Percentiles rank a stretch among this genome's conserved stretches.
These are phyloP conservation scores for Cataglyphis rosenhaueri DNA, from an alignment of 2,888 invertebrate genomes.

Conservation along the genomic window DNA sequence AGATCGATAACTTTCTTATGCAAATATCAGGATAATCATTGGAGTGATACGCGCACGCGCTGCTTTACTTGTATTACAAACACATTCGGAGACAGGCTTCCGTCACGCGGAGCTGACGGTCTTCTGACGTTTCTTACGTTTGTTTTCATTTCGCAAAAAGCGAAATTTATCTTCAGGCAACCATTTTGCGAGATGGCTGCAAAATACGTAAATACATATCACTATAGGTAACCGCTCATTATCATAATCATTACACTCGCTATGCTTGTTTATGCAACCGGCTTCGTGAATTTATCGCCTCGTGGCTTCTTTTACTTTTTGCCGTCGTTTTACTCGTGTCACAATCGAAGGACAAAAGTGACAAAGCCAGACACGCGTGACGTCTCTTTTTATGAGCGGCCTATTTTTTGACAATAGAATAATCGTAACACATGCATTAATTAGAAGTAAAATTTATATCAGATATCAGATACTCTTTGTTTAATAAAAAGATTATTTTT, in stretches of 20 bases:
- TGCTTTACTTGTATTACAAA: not conserved
- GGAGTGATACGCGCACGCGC: conserved; percentile 16
- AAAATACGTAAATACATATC: conserved; percentile 52
- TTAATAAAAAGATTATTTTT: not conserved
- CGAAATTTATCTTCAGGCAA: conserved; percentile 23
- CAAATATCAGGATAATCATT: not conserved
- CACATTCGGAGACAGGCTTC: not conserved
- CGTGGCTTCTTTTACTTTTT: conserved; percentile 38
- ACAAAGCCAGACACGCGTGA: conserved; percentile 7
- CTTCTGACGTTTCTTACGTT: not conserved
- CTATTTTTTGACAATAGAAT: not conserved
- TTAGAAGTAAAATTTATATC: not conserved
- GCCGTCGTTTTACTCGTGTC: conserved; percentile 18
- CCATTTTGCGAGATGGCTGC: conserved; percentile 27
- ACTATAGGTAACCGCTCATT: conserved; percentile 47
- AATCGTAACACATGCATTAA: not conserved
- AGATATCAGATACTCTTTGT: not conserved
- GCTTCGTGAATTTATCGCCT: conserved; percentile 36
- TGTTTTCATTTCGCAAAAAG: conserved; percentile 23
- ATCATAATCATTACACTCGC: conserved; percentile 50
- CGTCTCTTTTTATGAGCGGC: not conserved
- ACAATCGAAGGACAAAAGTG: conserved; percentile 40
- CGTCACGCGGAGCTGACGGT: not conserved
- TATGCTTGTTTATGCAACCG: conserved; percentile 43
- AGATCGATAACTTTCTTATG: not conserved